phyloP scores from a whole-genome alignment of 2,888 invertebrate species.

The Patella pellucida region DNA sequence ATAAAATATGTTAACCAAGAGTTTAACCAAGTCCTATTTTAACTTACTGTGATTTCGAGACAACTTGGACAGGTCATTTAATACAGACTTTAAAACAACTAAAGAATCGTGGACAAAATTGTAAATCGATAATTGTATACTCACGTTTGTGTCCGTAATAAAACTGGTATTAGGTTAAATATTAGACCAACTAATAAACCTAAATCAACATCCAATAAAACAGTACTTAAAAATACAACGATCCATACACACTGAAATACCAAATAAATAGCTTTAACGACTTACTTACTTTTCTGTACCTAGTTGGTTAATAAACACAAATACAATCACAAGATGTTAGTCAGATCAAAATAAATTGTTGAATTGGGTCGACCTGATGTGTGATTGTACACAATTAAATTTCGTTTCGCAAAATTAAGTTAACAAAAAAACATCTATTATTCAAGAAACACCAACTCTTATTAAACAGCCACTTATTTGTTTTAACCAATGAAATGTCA shows the following conservation, averaged over 20 bases:
- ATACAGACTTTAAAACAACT: no score
- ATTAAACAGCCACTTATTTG: neutral
- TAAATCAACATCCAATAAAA: constrained; percentile 84
- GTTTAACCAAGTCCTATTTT: no score
- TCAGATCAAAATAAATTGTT: neutral
- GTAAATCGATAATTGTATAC: constrained; percentile 3
- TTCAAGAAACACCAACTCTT: neutral
- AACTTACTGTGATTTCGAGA: no score
- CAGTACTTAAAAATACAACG: constrained; percentile 81
- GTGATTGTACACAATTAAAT: neutral
- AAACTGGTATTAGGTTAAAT: constrained; percentile 38
- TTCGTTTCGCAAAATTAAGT: constrained; percentile 18
- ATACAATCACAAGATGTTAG: neutral
- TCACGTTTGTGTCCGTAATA: constrained; percentile 53
- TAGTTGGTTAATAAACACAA: neutral
- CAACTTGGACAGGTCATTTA: no score
- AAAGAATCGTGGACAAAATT: no score
- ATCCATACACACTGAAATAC: constrained; percentile 76
- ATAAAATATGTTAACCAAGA: no score
- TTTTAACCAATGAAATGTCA: constrained; percentile 12
- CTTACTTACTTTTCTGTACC: neutral
- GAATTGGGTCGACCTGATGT: no score
- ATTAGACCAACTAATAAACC: constrained; percentile 75
- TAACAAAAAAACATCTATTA: neutral
- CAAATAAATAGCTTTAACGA: neutral